A percentile compares a stretch with the other conserved stretches of the same genome.
Evolutionary conservation across 2,888 invertebrate species (phyloP).

Genomic region (Erebia ligea): DNA sequence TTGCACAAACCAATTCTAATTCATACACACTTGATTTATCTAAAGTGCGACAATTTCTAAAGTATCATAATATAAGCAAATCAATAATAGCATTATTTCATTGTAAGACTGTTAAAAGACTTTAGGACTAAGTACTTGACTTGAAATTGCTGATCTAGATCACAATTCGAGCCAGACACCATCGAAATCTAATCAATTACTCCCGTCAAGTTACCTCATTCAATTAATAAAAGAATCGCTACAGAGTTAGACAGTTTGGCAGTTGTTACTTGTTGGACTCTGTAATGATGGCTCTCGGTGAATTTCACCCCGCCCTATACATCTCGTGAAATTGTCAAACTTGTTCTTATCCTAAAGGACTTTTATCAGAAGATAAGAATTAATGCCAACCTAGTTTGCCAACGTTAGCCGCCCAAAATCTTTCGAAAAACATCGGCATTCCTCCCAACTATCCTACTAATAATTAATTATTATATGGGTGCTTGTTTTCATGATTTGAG

Average conservation of each 20-base stretch:
- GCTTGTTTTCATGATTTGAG: too few species aligned
- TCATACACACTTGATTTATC: too few species aligned
- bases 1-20: too few species aligned
- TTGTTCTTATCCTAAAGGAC: constrained; percentile 2
- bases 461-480: too few species aligned
- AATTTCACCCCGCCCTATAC: constrained; percentile 37
- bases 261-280: constrained; percentile 44
- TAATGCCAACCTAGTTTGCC: neutral
- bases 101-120: too few species aligned
- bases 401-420: neutral
- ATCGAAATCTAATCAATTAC: constrained; percentile 45
- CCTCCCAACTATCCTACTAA: neutral
- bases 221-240: constrained; percentile 44
- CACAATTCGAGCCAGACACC: constrained; percentile 39
- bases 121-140: too few species aligned
- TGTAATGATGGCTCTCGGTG: constrained; percentile 42
- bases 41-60: too few species aligned
- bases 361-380: constrained; percentile 8
- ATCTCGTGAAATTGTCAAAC: constrained; percentile 21
- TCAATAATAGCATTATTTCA: too few species aligned
- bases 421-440: neutral
- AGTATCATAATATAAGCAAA: too few species aligned
- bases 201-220: constrained; percentile 46
- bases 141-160: too few species aligned
- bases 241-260: constrained; percentile 49